These are phyloP conservation scores for Hipposideros armiger DNA, from an alignment of 2,113 vertebrate genomes.

Conservation along the genomic window DNA sequence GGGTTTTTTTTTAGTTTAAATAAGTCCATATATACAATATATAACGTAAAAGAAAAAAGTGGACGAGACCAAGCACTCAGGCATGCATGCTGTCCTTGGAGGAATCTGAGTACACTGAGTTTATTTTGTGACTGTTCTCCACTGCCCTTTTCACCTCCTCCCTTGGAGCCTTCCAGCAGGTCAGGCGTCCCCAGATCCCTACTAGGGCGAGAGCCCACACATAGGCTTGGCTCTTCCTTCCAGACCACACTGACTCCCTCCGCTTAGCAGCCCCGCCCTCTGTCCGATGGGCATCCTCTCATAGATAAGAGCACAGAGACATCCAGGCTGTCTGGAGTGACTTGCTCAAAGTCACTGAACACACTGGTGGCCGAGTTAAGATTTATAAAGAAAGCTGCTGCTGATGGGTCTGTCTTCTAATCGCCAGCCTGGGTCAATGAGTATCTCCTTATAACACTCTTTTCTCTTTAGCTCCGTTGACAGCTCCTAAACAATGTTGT, in stretches of 20 bases:
- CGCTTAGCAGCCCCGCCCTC: background rate
- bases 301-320: background rate
- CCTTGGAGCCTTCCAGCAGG: background rate
- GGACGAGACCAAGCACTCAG: background rate
- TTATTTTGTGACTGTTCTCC: background rate
- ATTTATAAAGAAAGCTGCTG: background rate
- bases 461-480: constrained; percentile 25
- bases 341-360: background rate
- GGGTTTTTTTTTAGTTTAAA: background rate
- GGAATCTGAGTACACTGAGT: background rate
- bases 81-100: background rate
- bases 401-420: background rate
- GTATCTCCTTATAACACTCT: background rate
- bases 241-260: background rate
- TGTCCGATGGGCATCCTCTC: background rate
- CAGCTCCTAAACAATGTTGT: background rate
- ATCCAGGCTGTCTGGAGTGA: background rate
- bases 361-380: background rate
- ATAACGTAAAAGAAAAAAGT: background rate
- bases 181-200: no score
- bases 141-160: background rate
- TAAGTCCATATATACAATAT: background rate
- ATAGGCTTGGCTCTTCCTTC: background rate
- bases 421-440: background rate
- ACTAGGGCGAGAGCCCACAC: background rate